phyloP scores from a whole-genome alignment of 2,888 invertebrate genomes.

The Tryphoninae sp. region DNA sequence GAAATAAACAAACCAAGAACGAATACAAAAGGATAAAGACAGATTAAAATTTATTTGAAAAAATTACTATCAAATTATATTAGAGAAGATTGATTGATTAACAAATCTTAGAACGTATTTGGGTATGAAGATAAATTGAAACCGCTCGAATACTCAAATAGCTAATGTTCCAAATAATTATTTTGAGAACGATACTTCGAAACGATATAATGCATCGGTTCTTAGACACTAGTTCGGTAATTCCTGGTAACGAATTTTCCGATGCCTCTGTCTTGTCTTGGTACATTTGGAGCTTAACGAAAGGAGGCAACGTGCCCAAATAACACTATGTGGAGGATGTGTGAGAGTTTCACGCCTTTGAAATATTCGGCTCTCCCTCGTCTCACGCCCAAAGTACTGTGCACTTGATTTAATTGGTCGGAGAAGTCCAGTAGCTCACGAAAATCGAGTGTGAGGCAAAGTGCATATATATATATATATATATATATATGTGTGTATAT shows the following conservation, averaged over 20 bases:
- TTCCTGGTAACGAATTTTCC: constrained; percentile 54
- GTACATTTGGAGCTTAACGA: constrained; percentile 54
- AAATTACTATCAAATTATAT: background rate
- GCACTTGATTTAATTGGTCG: constrained; percentile 48
- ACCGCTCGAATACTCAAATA: constrained; percentile 2
- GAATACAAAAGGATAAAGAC: background rate
- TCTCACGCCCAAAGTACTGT: constrained; percentile 28
- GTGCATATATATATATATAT: constrained; percentile 6
- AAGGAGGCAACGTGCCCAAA: constrained; percentile 50
- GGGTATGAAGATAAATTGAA: constrained; percentile 6
- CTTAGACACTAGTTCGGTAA: constrained; percentile 40
- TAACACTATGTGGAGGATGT: background rate
- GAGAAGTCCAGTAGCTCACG: constrained; percentile 27
- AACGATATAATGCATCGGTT: constrained; percentile 35
- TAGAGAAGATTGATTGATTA: background rate
- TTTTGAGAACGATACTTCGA: constrained; percentile 43
- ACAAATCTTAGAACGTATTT: background rate
- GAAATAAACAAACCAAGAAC: background rate
- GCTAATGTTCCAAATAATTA: constrained; percentile 32
- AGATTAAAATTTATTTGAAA: background rate
- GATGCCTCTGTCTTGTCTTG: constrained; percentile 1
- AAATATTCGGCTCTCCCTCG: constrained; percentile 19
- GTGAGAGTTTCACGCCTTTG: constrained; percentile 19
- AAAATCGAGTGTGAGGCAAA: constrained; percentile 27
- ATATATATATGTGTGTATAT: background rate